Conservation (phyloP, 2,113 vertebrate species). For the Pelobates fuscus region DNA sequence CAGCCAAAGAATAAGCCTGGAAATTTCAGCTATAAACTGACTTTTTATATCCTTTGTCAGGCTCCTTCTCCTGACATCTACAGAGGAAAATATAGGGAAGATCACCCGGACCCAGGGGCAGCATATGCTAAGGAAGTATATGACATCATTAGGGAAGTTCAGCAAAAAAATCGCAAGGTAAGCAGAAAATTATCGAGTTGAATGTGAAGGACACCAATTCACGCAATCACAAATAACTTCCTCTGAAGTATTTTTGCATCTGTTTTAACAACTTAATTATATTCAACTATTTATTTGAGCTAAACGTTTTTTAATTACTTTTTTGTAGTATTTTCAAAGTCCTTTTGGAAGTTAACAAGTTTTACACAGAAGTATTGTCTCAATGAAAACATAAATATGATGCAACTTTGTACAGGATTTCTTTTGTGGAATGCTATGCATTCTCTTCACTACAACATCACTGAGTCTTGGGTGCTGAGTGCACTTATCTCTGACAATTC, state of each 20-base stretch:
- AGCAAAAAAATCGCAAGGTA: slow-evolving; percentile 81
- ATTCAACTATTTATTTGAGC: too few relatives aligned
- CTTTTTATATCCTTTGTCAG: slow-evolving; percentile 60
- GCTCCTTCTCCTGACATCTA: slow-evolving; percentile 90
- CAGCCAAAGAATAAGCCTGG: too few relatives aligned
- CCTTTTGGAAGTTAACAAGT: too few relatives aligned
- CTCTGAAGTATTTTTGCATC: background rate
- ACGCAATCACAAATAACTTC: background rate
- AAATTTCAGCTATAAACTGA: background rate
- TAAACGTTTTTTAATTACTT: too few relatives aligned
- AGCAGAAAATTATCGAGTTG: background rate
- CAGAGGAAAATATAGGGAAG: slow-evolving; percentile 88
- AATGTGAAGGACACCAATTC: background rate
- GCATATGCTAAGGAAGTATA: slow-evolving; percentile 90
- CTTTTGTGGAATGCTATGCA: too few relatives aligned
- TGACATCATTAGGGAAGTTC: slow-evolving; percentile 77
- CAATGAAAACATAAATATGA: too few relatives aligned
- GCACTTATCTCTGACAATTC: too few relatives aligned
- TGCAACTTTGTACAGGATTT: too few relatives aligned
- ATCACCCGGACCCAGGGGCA: slow-evolving; percentile 79
- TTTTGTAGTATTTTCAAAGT: too few relatives aligned
- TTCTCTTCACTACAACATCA: too few relatives aligned
- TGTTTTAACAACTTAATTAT: background rate
- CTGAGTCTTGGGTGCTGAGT: too few relatives aligned
- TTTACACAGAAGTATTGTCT: too few relatives aligned